Conservation (phyloP, 2,797 vertebrate genomes). For the Corythornis leucogaster region DNA sequence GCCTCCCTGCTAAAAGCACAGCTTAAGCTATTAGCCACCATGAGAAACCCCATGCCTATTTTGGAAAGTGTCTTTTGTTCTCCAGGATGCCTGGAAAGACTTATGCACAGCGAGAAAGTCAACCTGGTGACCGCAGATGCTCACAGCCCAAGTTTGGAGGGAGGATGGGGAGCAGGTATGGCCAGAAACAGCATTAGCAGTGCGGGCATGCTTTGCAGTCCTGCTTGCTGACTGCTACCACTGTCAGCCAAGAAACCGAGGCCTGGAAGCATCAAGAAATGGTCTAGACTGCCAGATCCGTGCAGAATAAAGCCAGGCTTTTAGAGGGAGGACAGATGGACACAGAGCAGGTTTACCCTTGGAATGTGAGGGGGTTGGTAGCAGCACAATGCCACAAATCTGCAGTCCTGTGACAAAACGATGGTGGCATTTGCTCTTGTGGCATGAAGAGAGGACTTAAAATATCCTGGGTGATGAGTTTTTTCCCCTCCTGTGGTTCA, state of each 20-base stretch:
- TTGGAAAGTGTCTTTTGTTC: conserved; percentile 37
- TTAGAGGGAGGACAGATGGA: background rate
- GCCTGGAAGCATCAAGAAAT: background rate
- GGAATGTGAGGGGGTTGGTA: background rate
- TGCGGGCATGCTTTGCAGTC: background rate
- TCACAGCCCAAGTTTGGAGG: conserved; percentile 30
- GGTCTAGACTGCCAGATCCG: background rate
- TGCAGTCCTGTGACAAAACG: background rate
- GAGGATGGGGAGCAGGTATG: background rate
- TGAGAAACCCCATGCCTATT: conserved; percentile 27
- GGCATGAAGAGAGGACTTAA: background rate
- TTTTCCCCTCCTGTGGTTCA: fast-evolving
- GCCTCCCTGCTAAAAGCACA: background rate
- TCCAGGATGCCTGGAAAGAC: conserved; percentile 42
- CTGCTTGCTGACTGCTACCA: background rate
- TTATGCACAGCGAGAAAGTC: background rate
- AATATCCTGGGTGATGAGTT: background rate
- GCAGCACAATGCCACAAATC: background rate
- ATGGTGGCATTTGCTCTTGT: background rate
- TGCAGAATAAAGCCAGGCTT: background rate
- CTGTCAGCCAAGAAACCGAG: background rate
- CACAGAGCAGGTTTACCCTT: conserved; percentile 26
- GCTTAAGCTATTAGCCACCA: background rate
- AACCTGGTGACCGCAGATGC: background rate
- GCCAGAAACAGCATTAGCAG: background rate